These are phyloP conservation scores for Onychomys leucogaster DNA, from an alignment of 2,797 vertebrate genomes.

Conservation along the genomic window DNA sequence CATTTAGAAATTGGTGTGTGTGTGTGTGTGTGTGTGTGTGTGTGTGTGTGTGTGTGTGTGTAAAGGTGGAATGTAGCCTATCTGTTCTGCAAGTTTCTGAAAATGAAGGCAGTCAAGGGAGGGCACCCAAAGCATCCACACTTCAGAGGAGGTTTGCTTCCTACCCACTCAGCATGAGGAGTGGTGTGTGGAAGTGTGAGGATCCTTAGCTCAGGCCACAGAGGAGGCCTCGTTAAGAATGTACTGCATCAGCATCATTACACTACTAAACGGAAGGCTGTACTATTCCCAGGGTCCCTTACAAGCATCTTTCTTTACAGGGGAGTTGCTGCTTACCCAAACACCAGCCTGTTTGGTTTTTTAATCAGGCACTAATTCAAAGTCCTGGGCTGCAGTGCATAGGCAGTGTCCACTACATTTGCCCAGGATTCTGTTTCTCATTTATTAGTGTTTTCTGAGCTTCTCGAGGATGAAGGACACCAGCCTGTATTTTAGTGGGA, in stretches of 20 bases:
- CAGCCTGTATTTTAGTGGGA: background rate
- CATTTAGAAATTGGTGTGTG: slow-evolving; percentile 59
- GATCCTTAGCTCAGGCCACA: background rate
- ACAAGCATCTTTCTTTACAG: background rate
- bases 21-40: background rate
- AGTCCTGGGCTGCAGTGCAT: background rate
- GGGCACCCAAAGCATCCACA: background rate
- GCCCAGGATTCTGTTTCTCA: background rate
- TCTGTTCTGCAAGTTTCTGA: slow-evolving; percentile 36
- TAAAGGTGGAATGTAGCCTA: background rate
- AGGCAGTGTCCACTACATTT: background rate
- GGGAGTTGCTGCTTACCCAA: background rate
- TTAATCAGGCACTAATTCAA: background rate
- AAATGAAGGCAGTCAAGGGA: slow-evolving; percentile 37
- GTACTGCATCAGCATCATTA: background rate
- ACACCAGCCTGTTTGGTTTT: background rate
- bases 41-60: background rate
- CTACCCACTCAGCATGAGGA: background rate
- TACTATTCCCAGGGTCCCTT: background rate
- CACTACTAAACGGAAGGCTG: background rate
- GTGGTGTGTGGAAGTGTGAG: background rate
- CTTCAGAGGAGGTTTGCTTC: background rate
- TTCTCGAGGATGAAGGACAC: background rate
- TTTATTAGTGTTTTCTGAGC: background rate
- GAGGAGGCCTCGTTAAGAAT: background rate